Conservation (phyloP, 2,113 vertebrate genomes). For the Struthio camelus region DNA sequence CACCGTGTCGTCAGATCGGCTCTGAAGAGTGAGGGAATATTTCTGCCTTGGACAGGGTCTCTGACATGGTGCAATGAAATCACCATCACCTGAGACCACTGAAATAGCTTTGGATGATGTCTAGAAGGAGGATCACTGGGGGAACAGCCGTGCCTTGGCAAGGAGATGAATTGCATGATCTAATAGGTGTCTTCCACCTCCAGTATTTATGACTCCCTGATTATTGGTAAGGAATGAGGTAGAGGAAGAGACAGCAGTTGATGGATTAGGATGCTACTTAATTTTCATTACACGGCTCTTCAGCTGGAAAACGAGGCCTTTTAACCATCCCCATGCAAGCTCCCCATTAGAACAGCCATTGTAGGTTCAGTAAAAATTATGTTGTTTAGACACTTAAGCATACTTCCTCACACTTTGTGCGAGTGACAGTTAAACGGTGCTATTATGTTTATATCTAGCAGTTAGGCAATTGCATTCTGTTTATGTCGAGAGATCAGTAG, state of each 20-base stretch:
- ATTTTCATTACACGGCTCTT: slow-evolving; percentile 20
- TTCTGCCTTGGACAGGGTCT: not conserved
- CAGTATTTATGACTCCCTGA: not conserved
- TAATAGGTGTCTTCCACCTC: not conserved
- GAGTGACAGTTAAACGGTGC: not conserved
- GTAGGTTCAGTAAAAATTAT: slow-evolving; percentile 32
- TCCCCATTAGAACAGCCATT: slow-evolving; percentile 2
- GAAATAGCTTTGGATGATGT: not conserved
- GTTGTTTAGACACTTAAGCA: not conserved
- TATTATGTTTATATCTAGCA: not conserved
- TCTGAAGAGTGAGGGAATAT: not conserved
- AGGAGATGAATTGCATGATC: not conserved
- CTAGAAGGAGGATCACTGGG: not conserved
- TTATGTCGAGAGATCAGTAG: not conserved
- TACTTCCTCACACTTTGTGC: slow-evolving; percentile 12
- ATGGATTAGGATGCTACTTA: not conserved
- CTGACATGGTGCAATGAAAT: not conserved
- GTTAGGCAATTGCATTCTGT: not conserved
- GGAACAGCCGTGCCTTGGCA: not conserved
- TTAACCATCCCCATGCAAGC: not conserved
- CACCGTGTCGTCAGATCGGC: not conserved
- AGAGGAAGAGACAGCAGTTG: not conserved
- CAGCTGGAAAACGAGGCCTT: not conserved
- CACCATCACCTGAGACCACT: rapidly evolving
- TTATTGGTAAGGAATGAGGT: not conserved